Conservation (phyloP, 2,797 vertebrate species). For the Catharus ustulatus region DNA sequence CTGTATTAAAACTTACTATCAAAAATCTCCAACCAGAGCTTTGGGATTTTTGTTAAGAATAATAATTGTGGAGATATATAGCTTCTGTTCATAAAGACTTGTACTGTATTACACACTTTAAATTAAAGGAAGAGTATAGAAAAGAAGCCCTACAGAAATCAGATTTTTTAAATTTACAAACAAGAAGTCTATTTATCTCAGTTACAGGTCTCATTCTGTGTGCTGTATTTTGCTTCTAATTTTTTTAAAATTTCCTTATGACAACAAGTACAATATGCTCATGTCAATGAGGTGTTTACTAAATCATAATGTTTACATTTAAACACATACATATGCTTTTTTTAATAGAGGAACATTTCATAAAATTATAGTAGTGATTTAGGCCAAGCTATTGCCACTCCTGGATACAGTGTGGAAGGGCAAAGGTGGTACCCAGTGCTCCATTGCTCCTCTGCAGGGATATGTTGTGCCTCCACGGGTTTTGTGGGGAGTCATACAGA, state of each 20-base stretch:
- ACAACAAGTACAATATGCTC: background rate
- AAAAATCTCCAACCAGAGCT: constrained; percentile 61
- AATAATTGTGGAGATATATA: constrained; percentile 42
- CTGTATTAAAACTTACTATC: constrained; percentile 72
- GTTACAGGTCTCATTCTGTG: background rate
- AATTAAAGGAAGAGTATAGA: constrained; percentile 43
- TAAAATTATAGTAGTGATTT: background rate
- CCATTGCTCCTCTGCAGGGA: background rate
- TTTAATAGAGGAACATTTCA: background rate
- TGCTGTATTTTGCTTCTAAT: background rate
- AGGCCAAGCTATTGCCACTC: background rate
- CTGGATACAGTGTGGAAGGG: rapidly evolving
- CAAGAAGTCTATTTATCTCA: background rate
- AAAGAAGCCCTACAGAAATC: constrained; percentile 3
- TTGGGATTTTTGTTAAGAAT: constrained; percentile 38
- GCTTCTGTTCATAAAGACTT: constrained; percentile 8
- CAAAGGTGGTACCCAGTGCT: background rate
- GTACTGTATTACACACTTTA: constrained; percentile 76
- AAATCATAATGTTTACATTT: background rate
- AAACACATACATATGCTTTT: rapidly evolving
- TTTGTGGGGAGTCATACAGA: background rate
- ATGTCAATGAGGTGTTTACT: background rate
- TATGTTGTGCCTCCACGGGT: background rate
- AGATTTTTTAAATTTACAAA: background rate
- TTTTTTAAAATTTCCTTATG: background rate